A percentile compares a stretch with the other conserved stretches of the same genome.
phyloP scores from a whole-genome alignment of 1,140 invertebrate genomes.

The Cardiocondyla obscurior region DNA sequence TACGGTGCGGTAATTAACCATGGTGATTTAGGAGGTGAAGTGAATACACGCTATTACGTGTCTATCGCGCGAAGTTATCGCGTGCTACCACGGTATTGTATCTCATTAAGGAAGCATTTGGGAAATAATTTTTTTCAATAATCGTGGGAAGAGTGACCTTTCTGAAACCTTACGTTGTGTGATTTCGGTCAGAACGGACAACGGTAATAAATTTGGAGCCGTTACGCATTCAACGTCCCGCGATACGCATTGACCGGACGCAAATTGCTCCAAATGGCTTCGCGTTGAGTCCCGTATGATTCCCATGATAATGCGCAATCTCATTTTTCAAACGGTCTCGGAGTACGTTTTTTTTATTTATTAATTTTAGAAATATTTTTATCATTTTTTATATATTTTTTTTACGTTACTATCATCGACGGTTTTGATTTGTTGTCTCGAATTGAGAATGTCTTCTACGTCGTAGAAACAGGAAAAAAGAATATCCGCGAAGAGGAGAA shows the following conservation, averaged over 20 bases:
- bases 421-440: conserved; percentile 13
- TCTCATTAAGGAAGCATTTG: neutral
- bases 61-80: neutral
- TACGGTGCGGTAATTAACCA: neutral
- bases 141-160: neutral
- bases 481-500: neutral
- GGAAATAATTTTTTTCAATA: neutral
- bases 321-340: neutral
- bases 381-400: no score
- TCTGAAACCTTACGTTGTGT: neutral
- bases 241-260: conserved; percentile 21
- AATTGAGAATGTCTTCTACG: neutral
- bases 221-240: conserved; percentile 26
- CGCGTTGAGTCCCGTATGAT: conserved; percentile 21
- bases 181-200: conserved; percentile 27
- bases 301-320: conserved; percentile 3
- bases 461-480: neutral
- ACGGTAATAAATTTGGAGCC: conserved; percentile 47
- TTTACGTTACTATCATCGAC: neutral
- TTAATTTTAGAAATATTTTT: no score
- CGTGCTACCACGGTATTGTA: neutral
- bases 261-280: conserved; percentile 23
- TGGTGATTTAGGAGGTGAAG: neutral
- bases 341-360: neutral
- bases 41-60: neutral